These are phyloP conservation scores for Nipponacmea schrenckii DNA, from an alignment of 2,888 invertebrate genomes.

Conservation along the genomic window DNA sequence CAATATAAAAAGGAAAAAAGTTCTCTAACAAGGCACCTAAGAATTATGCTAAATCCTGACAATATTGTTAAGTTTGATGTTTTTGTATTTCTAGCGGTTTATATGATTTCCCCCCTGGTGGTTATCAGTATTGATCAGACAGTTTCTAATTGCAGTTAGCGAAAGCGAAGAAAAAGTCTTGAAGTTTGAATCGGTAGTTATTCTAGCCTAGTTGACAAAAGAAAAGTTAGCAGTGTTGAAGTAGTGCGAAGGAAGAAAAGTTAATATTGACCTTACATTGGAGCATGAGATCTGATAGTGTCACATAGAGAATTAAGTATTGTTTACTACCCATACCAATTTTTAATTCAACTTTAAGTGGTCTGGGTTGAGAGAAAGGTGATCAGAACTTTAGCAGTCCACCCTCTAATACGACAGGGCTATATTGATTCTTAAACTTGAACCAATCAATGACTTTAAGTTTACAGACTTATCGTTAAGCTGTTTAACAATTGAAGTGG, in stretches of 20 bases:
- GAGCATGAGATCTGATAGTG: neutral
- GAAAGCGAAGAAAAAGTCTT: neutral
- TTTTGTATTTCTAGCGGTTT: too few species aligned
- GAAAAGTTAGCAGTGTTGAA: neutral
- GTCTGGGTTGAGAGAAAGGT: neutral
- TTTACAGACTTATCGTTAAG: neutral
- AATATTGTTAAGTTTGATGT: too few species aligned
- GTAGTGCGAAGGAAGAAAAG: neutral
- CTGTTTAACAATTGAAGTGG: slow-evolving; percentile 7
- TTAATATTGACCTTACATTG: neutral
- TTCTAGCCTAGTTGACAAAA: neutral
- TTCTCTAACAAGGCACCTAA: too few species aligned
- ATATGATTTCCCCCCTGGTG: neutral
- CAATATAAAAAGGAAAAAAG: too few species aligned
- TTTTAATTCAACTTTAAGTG: slow-evolving; percentile 1
- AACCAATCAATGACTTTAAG: too few species aligned
- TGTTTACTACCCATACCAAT: neutral
- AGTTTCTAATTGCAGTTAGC: neutral
- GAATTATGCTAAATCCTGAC: too few species aligned
- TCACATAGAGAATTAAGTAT: neutral
- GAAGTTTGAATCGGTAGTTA: neutral
- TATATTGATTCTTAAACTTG: too few species aligned
- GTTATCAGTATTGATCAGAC: neutral
- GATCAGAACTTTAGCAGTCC: neutral
- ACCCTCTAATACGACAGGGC: too few species aligned